Evolutionary conservation across 2,888 invertebrate genomes (phyloP), one percentile per base, ranked within the genome.

Genomic region (Caradrina clavipalpis): DNA sequence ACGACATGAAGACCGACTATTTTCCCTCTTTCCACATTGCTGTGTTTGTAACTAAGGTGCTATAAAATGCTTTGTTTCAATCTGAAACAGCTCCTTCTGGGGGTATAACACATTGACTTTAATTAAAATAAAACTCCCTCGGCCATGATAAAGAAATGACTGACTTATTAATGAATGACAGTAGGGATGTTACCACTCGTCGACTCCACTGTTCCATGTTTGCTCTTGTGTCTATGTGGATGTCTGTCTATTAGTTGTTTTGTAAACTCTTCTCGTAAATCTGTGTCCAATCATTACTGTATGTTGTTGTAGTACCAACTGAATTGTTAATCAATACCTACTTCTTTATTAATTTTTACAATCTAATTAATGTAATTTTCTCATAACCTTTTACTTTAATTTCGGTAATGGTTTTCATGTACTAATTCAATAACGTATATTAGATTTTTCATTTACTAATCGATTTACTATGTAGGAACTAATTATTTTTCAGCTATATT

Each of bases 161-260:
- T 47, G n/a, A 60, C 56, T 53, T 13, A 17, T 65, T 22, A 54
- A 54, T 53, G 35, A 55, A 50, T 67, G 62, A 73, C 67, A n/a
- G 15, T 21, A 73, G 31, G 82, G 84, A 84, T 75, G 79, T 82
- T 74, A 83, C 82, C 86, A 86, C 85, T 88, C 87, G 85, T 86
- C 88, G 84, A 83, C 83, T 86, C 88, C 87, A 85, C 88, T 86
- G 85, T 87, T 88, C 73, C 81, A 86, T 89, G 89, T 89, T 80
- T 78, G 86, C 86, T 87, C 83, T 82, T 86, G 80, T 90, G 76
- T 87, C 74, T 79, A 63, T 80, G 77, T 85, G 71, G 77, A 74
- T 86, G 86, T 88, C 76, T 84, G 71, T 88, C 81, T 81, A 74
- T 86, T 88, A 80, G 87, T 85, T 84, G 82, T 87, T 72, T 82